These are phyloP conservation scores for Meloidogyne hapla DNA, from an alignment of 1,140 invertebrate genomes.

Conservation along the genomic window DNA sequence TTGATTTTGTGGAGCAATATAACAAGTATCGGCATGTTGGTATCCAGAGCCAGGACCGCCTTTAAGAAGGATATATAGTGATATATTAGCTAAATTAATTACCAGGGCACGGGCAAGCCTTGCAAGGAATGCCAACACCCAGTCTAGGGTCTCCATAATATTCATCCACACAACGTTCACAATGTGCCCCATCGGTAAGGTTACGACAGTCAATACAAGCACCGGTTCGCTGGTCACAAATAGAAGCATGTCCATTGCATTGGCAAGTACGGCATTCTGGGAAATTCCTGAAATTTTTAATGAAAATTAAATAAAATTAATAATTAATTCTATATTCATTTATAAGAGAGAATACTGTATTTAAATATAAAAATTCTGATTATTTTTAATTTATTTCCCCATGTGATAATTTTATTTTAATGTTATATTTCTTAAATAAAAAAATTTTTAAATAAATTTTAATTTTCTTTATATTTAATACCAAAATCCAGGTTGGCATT, in stretches of 20 bases:
- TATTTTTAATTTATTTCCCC: too few species aligned
- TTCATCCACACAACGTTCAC: slow-evolving; percentile 83
- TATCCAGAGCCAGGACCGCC: slow-evolving; percentile 75
- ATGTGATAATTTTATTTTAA: too few species aligned
- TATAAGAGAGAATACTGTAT: too few species aligned
- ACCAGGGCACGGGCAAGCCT: slow-evolving; percentile 89
- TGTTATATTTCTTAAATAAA: too few species aligned
- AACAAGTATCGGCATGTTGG: slow-evolving; percentile 84
- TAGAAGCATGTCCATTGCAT: slow-evolving; percentile 93
- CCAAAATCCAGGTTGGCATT: slow-evolving; percentile 91
- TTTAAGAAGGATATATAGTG: not conserved
- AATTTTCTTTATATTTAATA: slow-evolving; percentile 65
- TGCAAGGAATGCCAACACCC: slow-evolving; percentile 83
- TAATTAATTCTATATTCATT: too few species aligned
- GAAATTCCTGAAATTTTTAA: slow-evolving; percentile 73
- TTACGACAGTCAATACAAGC: slow-evolving; percentile 84
- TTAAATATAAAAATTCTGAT: too few species aligned
- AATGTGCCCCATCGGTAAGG: slow-evolving; percentile 80
- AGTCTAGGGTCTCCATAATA: slow-evolving; percentile 92
- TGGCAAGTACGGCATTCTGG: slow-evolving; percentile 89
- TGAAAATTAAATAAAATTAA: not conserved
- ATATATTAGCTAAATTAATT: not conserved
- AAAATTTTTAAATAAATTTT: too few species aligned
- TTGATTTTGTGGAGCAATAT: slow-evolving; percentile 76
- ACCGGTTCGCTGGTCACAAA: slow-evolving; percentile 87